Percentiles rank a stretch among this genome's conserved stretches.
Conservation (phyloP, 1,140 invertebrate genomes). For the Trichonephila clavipes region DNA sequence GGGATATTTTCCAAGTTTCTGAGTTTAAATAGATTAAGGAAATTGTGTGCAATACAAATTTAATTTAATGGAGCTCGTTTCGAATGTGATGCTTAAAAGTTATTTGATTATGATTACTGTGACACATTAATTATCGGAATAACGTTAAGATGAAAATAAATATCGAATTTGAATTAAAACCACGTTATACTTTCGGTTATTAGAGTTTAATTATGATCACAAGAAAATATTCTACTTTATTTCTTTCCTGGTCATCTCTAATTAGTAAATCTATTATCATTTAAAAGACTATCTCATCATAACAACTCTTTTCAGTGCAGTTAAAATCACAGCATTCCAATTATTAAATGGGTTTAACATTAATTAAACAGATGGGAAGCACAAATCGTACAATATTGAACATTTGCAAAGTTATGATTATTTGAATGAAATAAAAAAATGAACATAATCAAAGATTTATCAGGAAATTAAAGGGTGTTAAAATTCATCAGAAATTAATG, state of each 20-base stretch:
- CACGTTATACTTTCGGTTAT: not conserved
- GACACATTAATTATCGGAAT: not conserved
- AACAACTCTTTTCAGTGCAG: no score
- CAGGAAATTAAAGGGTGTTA: no score
- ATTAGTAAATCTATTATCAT: not conserved
- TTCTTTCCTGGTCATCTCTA: not conserved
- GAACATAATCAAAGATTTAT: no score
- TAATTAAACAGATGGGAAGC: not conserved
- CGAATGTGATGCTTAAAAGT: not conserved
- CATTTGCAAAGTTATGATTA: no score
- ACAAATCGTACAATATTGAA: no score
- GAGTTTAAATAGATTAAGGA: not conserved
- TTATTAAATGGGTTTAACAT: not conserved
- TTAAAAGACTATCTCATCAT: not conserved
- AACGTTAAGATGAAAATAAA: not conserved
- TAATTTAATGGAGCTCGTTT: not conserved
- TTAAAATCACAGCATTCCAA: not conserved
- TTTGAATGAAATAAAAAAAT: no score
- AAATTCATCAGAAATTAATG: no score
- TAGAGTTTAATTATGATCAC: not conserved
- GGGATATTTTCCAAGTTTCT: not conserved
- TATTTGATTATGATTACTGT: not conserved
- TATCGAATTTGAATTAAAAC: slow-evolving; percentile 29
- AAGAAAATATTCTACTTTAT: not conserved
- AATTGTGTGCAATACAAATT: not conserved